Percentiles rank a stretch among this genome's conserved stretches.
These are phyloP conservation scores for Hucho hucho DNA, from an alignment of 2,113 vertebrate genomes.

Conservation along the genomic window DNA sequence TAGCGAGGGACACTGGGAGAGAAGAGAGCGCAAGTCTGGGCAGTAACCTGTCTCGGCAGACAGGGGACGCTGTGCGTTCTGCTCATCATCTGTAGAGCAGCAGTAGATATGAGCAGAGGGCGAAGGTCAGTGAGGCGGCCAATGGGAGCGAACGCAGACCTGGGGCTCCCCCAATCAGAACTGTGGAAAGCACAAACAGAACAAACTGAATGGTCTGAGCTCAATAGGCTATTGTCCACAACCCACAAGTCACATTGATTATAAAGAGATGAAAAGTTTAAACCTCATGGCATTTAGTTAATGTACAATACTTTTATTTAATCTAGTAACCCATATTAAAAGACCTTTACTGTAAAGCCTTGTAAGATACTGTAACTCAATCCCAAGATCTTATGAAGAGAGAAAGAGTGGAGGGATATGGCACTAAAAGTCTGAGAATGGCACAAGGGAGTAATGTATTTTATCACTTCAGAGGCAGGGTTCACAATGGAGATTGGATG, in stretches of 20 bases:
- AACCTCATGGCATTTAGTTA: neutral
- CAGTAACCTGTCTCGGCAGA: constrained; percentile 65
- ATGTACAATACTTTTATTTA: neutral
- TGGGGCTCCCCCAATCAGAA: constrained; percentile 68
- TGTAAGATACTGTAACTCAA: neutral
- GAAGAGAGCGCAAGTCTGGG: constrained; percentile 51
- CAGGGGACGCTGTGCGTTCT: constrained; percentile 38
- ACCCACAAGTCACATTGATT: neutral
- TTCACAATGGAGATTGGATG: neutral
- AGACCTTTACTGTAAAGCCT: neutral
- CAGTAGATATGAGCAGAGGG: constrained; percentile 58
- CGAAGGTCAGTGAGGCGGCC: constrained; percentile 59
- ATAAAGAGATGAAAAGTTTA: neutral
- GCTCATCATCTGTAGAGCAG: constrained; percentile 78
- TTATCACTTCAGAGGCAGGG: neutral
- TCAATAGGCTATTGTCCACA: neutral
- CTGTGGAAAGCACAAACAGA: constrained; percentile 46
- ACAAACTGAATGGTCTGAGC: constrained; percentile 2
- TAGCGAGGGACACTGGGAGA: neutral
- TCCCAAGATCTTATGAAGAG: neutral
- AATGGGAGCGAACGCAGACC: constrained; percentile 48
- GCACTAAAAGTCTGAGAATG: neutral
- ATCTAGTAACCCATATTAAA: neutral
- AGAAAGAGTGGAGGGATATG: neutral
- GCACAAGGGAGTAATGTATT: neutral